Conservation (phyloP, 2,797 vertebrate species). For the Hoplostethus atlanticus region DNA sequence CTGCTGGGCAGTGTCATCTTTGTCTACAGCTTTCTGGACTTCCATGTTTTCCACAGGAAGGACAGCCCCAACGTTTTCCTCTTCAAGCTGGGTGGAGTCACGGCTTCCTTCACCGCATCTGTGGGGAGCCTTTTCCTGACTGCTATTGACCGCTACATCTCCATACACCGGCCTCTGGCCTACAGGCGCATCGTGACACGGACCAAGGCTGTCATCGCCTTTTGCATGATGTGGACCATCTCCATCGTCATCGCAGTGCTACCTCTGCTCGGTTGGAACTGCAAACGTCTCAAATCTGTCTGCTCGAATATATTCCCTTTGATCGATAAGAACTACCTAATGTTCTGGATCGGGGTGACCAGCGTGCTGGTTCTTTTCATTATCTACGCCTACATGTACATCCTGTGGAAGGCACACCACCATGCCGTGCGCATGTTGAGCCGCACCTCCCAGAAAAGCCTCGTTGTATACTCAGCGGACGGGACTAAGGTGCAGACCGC, state of each 20-base stretch:
- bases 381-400: conserved; percentile 99
- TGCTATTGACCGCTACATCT: conserved; percentile 98
- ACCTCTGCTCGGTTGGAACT: conserved; percentile 99
- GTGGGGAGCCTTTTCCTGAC: conserved; percentile 99
- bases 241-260: conserved; percentile 96
- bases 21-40: conserved; percentile 99
- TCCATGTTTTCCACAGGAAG: conserved; percentile 98
- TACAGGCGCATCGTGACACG: conserved; percentile 98
- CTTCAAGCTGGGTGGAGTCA: conserved; percentile 98
- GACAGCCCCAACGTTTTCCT: conserved; percentile 97
- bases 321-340: conserved; percentile 96
- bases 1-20: conserved; percentile 98
- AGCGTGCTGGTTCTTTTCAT: conserved; percentile 96
- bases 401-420: conserved; percentile 98
- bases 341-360: conserved; percentile 99
- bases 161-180: conserved; percentile 96
- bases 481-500: conserved; percentile 96
- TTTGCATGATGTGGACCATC: conserved; percentile 99
- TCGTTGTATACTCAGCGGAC: conserved; percentile 94
- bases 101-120: conserved; percentile 96
- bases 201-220: conserved; percentile 98
- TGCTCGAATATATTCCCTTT: conserved; percentile 99
- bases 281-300: conserved; percentile 94
- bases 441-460: conserved; percentile 97
- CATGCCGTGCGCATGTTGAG: conserved; percentile 97